Evolutionary conservation across 1,140 invertebrate genomes (phyloP), one percentile per base, ranked within the genome.

Genomic region (Brachionus rotundiformis): DNA sequence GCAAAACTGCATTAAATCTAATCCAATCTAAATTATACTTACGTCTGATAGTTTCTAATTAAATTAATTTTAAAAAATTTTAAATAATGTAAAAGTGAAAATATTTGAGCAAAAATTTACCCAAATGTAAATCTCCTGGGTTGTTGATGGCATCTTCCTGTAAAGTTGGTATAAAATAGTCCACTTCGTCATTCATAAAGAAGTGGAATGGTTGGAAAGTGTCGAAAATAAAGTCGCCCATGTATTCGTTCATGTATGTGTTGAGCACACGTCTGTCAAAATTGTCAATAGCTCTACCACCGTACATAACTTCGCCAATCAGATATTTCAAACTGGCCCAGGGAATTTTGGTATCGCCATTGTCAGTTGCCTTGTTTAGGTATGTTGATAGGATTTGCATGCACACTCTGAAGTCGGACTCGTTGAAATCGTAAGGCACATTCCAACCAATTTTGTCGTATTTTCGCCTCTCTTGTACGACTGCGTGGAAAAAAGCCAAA

Each of bases 401-500:
- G 86, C 93, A 94, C 13, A 95, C 93, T 80, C 92, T 91, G 85
- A 95, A 95, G 89, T 96, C 94, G 0, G 93, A 93, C 87, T 95
- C 93, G 85, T 94, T 95, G 86, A 95, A 96, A 88, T 96, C 94
- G 85, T 95, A 96, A 49, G 90, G 90, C 82, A 95, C 93, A 85
- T 96, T 96, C 94, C 94, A 95, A 1, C 94, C 94, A 79, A 95
- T 93, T 88, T 95, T 95, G 84, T 93, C 93, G 85, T 95, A 96
- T 86, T 94, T 95, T 84, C 93, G 90, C 59, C 94, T 90, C 86
- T 95, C 94, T 91, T 93, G 85, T 11, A 95, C 92, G 2, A 95
- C 93, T 27, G 93, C 94, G 86, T 95, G 94, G 88, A 95, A 95
- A 88, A 95, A 95, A 0, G 93, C 93, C 6, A 95, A 87, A 1